Evolutionary conservation across 2,113 vertebrate species (phyloP), one percentile per base, ranked within the genome.

Genomic region (Synchiropus splendidus): DNA sequence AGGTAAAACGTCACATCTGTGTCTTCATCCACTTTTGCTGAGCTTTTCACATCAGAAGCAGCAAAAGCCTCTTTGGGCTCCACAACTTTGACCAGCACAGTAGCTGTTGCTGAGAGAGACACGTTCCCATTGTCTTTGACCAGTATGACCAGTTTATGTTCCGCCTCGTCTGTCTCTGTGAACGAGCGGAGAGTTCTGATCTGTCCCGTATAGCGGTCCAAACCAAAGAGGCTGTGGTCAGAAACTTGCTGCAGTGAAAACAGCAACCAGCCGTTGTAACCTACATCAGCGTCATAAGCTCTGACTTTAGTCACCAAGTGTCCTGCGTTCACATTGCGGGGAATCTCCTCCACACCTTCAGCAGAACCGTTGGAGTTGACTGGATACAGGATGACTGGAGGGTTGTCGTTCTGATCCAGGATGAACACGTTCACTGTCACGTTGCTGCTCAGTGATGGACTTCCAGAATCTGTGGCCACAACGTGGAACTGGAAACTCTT

Each of bases 401-500:
- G 52, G 17, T 83, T 83, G 58, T 83, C 76, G 43, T 82, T 82
- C 58, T 70, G 73, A 50, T 80, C 80, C 60, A 72, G 41, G 52
- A 80, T 79, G 51, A 74, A 75, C 37, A 82, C 70, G n/a, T 70
- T 61, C 39, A 78, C 72, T 46, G 77, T 70, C 17, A 74, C 74
- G 9, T 77, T 80, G 62, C 54, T 79, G 63, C 63, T 79, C 3
- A 77, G 17, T 12, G 70, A n/a, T 9, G 74, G 78, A 59, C 31
- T 58, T 53, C 82, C 80, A 18, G 64, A 75, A 31, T 83, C 83
- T 39, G 66, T 52, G 42, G 79, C 83, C 1, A 68, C 47, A 16
- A 85, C 72, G 15, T 71, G 62, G 45, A 86, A 81, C 15, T 75
- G 42, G 45, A 83, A 83, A 0, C 42, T 78, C 63, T 86, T 86